Conservation (phyloP, 1,140 invertebrate species). For the Diorhabda sublineata region DNA sequence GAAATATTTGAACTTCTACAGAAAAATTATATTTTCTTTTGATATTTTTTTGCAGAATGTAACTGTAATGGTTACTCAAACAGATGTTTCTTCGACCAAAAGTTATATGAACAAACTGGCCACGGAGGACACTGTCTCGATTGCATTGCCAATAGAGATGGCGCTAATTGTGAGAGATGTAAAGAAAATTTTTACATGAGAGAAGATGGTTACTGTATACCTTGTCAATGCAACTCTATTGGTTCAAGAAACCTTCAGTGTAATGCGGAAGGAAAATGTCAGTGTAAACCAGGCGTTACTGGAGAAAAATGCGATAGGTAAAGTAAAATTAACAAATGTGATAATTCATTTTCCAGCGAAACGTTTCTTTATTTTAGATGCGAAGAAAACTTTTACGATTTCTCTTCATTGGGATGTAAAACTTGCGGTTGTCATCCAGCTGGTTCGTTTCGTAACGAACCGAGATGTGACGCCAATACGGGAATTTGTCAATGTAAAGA, state of each 20-base stretch:
- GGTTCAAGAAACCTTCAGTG: conserved; percentile 90
- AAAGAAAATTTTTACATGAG: conserved; percentile 82
- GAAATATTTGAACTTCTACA: too few relatives aligned
- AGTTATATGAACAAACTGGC: conserved; percentile 84
- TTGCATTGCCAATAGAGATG: conserved; percentile 88
- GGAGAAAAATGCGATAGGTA: conserved; percentile 82
- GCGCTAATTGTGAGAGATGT: conserved; percentile 93
- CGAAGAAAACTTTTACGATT: conserved; percentile 84
- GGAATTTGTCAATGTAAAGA: conserved; percentile 87
- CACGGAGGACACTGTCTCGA: conserved; percentile 97
- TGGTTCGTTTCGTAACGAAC: conserved; percentile 76
- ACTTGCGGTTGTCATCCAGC: conserved; percentile 79
- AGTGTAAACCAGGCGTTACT: conserved; percentile 88
- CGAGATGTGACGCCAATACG: conserved; percentile 75
- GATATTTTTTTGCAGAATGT: conserved; percentile 71
- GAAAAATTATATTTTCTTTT: too few relatives aligned
- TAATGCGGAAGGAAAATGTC: conserved; percentile 86
- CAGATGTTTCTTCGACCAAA: conserved; percentile 91
- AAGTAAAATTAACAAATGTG: neutral
- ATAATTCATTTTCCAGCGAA: neutral
- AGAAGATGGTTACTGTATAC: conserved; percentile 73
- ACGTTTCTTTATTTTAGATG: conserved; percentile 51
- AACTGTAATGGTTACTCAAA: conserved; percentile 95
- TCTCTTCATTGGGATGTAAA: conserved; percentile 77
- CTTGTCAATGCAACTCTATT: conserved; percentile 82